Evolutionary conservation across 2,888 invertebrate genomes (phyloP), one percentile per base, ranked within the genome.

Genomic region (Lasioglossum lativentre): DNA sequence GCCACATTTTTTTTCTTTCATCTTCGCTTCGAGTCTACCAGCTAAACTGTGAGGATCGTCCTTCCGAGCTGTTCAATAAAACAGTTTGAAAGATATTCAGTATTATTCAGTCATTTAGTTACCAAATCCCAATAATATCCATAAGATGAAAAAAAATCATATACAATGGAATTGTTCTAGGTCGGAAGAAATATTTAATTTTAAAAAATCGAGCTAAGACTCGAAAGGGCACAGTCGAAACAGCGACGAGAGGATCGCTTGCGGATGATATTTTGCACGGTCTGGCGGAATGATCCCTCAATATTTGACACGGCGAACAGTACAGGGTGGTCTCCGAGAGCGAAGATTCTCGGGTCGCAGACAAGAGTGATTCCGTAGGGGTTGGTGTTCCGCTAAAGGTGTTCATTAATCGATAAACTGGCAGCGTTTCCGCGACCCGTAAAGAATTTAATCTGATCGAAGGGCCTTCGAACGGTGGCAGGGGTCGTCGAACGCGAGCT

Each of bases 391-490:
- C 85, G 85, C 27, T 47, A 70, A 83, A 85, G 85, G 85, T 85
- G 85, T 79, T 78, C 66, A 71, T 78, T 78, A 83, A 85, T 85
- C 85, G 85, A 85, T 85, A 85, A 78, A 84, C 74, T 45, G 83
- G 40, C 75, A 66, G 56, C 85, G 85, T 84, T 85, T 85, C 78
- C 80, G 66, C 77, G 77, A 80, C 45, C 77, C 78, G 85, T 78
- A 63, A 78, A 85, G 85, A 78, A 81, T 86, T 86, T 85, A 75
- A 86, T 86, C 86, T 73, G 86, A 86, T 86, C 85, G 85, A 78
- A 68, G 84, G 71, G 78, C 34, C 78, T 68, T 59, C 34, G 76
- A 80, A 75, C 71, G 84, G 38, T 73, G 79, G 47, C 76, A 63
- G 59, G 74, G 80, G 74, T 80, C 76, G 85, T 75, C 80, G 81